Percentiles rank a stretch among this genome's conserved stretches.
Conservation (phyloP, 2,888 invertebrate genomes). For the Cacoxenus indagator region DNA sequence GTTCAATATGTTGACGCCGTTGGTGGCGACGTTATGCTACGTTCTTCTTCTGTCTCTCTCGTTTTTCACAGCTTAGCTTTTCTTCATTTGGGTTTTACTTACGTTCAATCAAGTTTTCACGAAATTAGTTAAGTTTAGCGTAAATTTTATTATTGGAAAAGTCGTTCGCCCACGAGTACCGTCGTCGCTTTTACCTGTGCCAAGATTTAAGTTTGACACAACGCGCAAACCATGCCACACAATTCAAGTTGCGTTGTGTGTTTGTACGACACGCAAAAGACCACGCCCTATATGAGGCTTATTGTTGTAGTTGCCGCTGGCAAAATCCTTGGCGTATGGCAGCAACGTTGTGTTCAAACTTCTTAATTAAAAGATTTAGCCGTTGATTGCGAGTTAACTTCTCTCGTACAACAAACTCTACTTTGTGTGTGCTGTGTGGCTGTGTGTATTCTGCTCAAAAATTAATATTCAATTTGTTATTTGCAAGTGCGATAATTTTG, state of each 20-base stretch:
- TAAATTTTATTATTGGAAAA: conserved; percentile 41
- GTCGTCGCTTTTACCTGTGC: not conserved
- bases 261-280: too few species aligned
- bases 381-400: conserved; percentile 13
- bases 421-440: not conserved
- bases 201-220: not conserved
- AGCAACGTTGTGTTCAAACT: conserved; percentile 17
- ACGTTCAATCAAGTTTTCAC: conserved; percentile 24
- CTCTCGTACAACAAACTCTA: not conserved
- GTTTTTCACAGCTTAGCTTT: conserved; percentile 34
- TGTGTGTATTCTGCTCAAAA: not conserved
- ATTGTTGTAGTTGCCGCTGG: not conserved
- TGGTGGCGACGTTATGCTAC: not conserved
- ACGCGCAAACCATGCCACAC: too few species aligned
- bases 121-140: conserved; percentile 36
- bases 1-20: not conserved
- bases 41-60: not conserved
- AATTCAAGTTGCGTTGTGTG: too few species aligned
- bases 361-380: conserved; percentile 24
- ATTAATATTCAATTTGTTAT: conserved; percentile 24
- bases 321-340: not conserved
- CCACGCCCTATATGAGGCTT: not conserved
- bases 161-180: not conserved
- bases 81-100: conserved; percentile 42
- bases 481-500: conserved; percentile 14